A percentile compares a stretch with the other conserved stretches of the same genome.
Evolutionary conservation across 2,797 vertebrate species (phyloP).

Genomic region (Yasuhikotakia modesta): DNA sequence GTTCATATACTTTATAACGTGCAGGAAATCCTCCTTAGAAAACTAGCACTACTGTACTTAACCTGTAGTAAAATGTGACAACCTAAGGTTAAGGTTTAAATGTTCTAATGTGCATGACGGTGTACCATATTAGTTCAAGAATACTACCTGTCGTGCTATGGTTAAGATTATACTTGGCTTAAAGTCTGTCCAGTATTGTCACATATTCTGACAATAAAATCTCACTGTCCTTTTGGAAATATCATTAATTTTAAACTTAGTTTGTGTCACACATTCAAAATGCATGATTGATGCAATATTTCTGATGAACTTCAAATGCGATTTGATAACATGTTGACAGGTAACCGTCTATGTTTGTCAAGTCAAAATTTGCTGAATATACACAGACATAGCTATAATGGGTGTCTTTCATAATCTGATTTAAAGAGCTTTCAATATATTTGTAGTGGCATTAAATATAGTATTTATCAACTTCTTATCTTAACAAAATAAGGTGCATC

Average conservation of each 20-base stretch:
- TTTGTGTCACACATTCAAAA: constrained; percentile 40
- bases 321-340: constrained; percentile 17
- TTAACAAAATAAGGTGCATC: constrained; percentile 83
- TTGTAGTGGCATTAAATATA: constrained; percentile 73
- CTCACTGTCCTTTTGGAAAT: constrained; percentile 63
- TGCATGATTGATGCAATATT: constrained; percentile 24
- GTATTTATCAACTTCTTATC: constrained; percentile 68
- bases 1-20: constrained; percentile 51
- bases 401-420: constrained; percentile 65
- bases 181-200: constrained; percentile 67
- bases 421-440: constrained; percentile 67
- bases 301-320: constrained; percentile 1
- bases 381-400: constrained; percentile 67
- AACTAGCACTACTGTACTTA: constrained; percentile 58
- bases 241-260: constrained; percentile 30
- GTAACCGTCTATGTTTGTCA: constrained; percentile 21
- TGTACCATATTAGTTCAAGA: constrained; percentile 65
- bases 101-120: constrained; percentile 67
- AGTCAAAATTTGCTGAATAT: constrained; percentile 67
- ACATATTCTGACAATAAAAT: constrained; percentile 24
- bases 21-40: constrained; percentile 48
- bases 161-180: constrained; percentile 71
- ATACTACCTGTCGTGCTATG: constrained; percentile 68
- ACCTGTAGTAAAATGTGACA: constrained; percentile 67
- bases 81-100: constrained; percentile 75